phyloP scores from a whole-genome alignment of 2,113 vertebrate genomes.

The Oryzias javanicus region DNA sequence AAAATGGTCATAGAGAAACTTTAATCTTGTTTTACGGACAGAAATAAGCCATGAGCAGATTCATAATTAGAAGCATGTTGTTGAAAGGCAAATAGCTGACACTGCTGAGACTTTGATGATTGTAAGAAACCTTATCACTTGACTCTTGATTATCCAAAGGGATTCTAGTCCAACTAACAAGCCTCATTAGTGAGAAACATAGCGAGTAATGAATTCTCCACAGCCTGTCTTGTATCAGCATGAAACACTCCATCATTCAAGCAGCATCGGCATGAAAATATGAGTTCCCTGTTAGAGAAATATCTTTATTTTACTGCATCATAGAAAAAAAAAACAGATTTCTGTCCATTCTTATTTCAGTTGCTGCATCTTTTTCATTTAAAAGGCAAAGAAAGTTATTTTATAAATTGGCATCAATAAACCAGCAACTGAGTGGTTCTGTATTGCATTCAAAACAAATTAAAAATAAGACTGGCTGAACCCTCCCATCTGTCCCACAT shows the following conservation, averaged over 20 bases:
- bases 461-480: conserved; percentile 33
- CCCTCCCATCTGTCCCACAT: conserved; percentile 49
- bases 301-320: too few species aligned
- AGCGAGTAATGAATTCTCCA: conserved; percentile 12
- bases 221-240: conserved; percentile 1
- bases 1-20: too few species aligned
- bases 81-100: neutral
- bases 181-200: conserved; percentile 9
- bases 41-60: neutral
- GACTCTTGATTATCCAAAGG: neutral
- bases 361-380: too few species aligned
- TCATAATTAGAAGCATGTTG: conserved; percentile 1
- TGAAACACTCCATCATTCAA: neutral
- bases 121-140: conserved; percentile 11
- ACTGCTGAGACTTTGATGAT: conserved; percentile 5
- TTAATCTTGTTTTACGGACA: neutral
- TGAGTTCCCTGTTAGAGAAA: too few species aligned
- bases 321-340: too few species aligned
- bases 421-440: neutral
- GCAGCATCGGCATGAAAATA: neutral
- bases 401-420: too few species aligned
- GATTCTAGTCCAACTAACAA: neutral
- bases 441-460: conserved; percentile 19
- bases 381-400: too few species aligned
- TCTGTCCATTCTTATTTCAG: too few species aligned